phyloP scores from a whole-genome alignment of 2,797 vertebrate genomes.

The Muscicapa comitata region DNA sequence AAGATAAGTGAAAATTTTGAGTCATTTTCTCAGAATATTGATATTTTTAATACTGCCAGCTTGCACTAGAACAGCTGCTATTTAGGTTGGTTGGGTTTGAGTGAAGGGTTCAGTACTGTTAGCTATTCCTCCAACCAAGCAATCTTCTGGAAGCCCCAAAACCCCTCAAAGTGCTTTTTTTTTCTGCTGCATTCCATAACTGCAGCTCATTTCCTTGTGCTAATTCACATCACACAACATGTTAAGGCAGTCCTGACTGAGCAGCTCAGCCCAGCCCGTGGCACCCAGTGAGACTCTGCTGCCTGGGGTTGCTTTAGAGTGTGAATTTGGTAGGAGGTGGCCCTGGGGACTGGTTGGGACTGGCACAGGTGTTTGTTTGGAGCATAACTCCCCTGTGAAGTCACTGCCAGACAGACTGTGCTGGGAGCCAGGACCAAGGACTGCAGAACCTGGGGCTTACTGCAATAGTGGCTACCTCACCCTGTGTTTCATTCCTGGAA shows the following conservation, averaged over 20 bases:
- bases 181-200: background rate
- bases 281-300: background rate
- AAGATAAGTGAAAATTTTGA: background rate
- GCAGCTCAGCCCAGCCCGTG: background rate
- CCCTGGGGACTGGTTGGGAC: background rate
- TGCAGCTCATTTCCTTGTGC: background rate
- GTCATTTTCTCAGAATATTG: background rate
- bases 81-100: background rate
- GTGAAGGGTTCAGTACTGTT: background rate
- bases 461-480: background rate
- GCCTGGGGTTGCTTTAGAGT: background rate
- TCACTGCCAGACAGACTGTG: background rate
- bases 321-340: accelerated
- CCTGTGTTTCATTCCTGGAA: too few species aligned
- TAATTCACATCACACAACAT: accelerated
- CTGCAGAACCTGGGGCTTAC: background rate
- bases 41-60: background rate
- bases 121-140: background rate
- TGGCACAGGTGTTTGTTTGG: accelerated
- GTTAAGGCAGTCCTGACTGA: background rate
- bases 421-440: background rate
- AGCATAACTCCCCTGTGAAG: accelerated
- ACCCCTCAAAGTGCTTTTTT: accelerated
- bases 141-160: background rate
- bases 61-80: background rate